Percentiles rank a stretch among this genome's conserved stretches.
phyloP scores from a whole-genome alignment of 2,888 invertebrate species.

The Ochropacha duplaris region DNA sequence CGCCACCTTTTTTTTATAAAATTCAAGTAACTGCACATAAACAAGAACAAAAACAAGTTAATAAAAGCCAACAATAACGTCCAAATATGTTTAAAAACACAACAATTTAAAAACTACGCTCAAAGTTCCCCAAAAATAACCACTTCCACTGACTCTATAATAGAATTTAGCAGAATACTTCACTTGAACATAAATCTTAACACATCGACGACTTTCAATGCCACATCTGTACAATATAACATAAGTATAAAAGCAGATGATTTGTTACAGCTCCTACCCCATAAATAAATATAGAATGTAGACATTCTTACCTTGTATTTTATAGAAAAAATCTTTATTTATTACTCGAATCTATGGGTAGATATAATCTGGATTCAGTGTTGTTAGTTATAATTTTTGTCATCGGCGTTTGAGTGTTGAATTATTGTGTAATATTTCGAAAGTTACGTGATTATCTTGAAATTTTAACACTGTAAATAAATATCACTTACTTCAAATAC shows the following conservation, averaged over 20 bases:
- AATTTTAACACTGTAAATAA: neutral
- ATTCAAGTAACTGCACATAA: too few relatives aligned
- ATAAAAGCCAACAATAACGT: too few relatives aligned
- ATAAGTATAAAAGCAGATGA: slow-evolving; percentile 65
- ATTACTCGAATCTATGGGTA: slow-evolving; percentile 38
- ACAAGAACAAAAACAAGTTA: too few relatives aligned
- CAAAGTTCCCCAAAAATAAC: slow-evolving; percentile 7
- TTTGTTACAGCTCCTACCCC: slow-evolving; percentile 61
- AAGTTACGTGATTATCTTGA: neutral
- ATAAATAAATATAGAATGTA: slow-evolving; percentile 56
- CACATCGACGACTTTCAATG: slow-evolving; percentile 64
- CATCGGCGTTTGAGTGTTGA: slow-evolving; percentile 16
- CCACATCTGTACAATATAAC: slow-evolving; percentile 37
- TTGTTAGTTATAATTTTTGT: slow-evolving; percentile 30
- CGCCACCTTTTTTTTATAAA: too few relatives aligned
- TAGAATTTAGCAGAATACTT: slow-evolving; percentile 20
- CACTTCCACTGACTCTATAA: slow-evolving; percentile 25
- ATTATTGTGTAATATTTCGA: slow-evolving; percentile 3
- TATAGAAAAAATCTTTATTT: slow-evolving; percentile 63
- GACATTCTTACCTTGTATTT: slow-evolving; percentile 35
- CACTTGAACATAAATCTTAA: slow-evolving; percentile 60
- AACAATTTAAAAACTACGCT: neutral
- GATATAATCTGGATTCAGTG: slow-evolving; percentile 10
- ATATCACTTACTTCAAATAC: too few relatives aligned
- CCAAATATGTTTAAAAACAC: too few relatives aligned